Conservation (phyloP, 2,888 invertebrate genomes). For the Drosophila limbata region DNA sequence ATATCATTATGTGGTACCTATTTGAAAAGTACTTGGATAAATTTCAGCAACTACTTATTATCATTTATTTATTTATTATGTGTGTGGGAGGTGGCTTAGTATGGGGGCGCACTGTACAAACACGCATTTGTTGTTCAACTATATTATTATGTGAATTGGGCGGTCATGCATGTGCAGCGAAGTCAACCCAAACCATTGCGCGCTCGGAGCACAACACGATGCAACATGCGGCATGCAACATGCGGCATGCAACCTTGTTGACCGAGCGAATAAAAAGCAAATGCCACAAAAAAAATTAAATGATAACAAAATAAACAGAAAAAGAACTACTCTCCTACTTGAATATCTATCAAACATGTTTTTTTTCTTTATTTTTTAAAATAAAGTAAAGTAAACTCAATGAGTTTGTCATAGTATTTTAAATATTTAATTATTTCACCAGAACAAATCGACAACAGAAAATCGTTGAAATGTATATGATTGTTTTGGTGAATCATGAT, state of each 20-base stretch:
- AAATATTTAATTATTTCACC: no score
- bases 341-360: not conserved
- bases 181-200: slow-evolving; percentile 7
- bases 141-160: slow-evolving; percentile 20
- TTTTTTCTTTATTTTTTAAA: not conserved
- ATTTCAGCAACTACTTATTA: not conserved
- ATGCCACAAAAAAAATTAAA: not conserved
- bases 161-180: slow-evolving; percentile 14
- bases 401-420: no score
- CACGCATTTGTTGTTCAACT: slow-evolving; percentile 15
- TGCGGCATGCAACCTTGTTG: slow-evolving; percentile 2
- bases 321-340: not conserved
- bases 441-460: no score
- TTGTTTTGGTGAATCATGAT: no score
- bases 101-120: slow-evolving; percentile 5
- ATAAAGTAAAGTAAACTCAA: no score
- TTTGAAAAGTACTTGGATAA: slow-evolving; percentile 1
- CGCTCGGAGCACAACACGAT: slow-evolving; percentile 1
- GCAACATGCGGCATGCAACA: slow-evolving; percentile 13
- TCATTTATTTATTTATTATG: not conserved
- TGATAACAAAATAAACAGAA: slow-evolving; percentile 8
- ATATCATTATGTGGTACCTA: not conserved
- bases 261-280: not conserved
- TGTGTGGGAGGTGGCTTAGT: not conserved
- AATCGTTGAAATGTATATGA: no score